Evolutionary conservation across 2,113 vertebrate genomes (phyloP).

Genomic region (Cyprinus carpio): DNA sequence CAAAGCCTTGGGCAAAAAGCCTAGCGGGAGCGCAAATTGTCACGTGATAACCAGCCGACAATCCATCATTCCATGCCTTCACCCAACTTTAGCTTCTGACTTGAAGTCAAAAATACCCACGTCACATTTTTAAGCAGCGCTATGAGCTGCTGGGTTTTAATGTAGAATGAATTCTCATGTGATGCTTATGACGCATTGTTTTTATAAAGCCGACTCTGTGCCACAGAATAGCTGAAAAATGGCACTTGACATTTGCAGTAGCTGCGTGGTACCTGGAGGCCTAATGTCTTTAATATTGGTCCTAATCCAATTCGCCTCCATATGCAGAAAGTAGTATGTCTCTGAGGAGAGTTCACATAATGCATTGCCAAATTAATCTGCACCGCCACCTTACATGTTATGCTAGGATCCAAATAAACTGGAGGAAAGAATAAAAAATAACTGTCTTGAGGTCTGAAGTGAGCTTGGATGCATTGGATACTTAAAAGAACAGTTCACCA

Average conservation of each 20-base stretch:
- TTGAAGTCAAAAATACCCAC: conserved; percentile 28
- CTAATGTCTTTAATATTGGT: conserved; percentile 21
- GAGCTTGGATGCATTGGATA: not conserved
- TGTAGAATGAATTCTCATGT: conserved; percentile 12
- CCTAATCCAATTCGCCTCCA: conserved; percentile 15
- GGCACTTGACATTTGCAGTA: conserved; percentile 38
- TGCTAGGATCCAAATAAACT: conserved; percentile 1
- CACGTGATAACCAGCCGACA: not conserved
- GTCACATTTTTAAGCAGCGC: conserved; percentile 5
- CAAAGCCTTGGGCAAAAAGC: conserved; percentile 33
- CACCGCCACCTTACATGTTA: not conserved
- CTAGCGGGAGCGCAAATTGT: not conserved
- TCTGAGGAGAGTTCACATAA: conserved; percentile 27
- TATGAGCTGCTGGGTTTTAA: not conserved
- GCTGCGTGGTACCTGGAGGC: conserved; percentile 23
- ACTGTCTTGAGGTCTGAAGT: not conserved
- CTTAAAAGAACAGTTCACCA: not conserved
- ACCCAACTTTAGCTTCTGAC: conserved; percentile 32
- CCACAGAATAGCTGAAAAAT: conserved; percentile 2
- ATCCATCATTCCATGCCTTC: conserved; percentile 27
- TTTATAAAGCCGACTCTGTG: not conserved
- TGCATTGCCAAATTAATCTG: conserved; percentile 23
- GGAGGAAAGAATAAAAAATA: not conserved
- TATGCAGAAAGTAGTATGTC: conserved; percentile 26
- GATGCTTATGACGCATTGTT: conserved; percentile 5